Percentiles rank a stretch among this genome's conserved stretches.
Evolutionary conservation across 2,797 vertebrate species (phyloP).

Genomic region (Anguilla obscura): DNA sequence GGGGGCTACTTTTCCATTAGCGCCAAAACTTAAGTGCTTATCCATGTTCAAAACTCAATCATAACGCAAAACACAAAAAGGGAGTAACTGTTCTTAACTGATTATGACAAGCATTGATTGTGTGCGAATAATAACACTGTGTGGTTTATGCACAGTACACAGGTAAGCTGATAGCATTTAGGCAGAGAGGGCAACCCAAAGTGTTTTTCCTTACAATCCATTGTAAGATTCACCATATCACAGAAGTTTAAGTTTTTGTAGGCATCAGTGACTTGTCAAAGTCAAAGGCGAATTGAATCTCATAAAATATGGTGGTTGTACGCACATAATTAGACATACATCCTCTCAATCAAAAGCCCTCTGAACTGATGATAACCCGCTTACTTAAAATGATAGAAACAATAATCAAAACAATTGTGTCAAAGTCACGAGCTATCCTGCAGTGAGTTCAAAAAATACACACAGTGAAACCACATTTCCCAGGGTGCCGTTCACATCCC

Average conservation of each 20-base stretch:
- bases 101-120: neutral
- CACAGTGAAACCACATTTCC: slow-evolving; percentile 9
- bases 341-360: neutral
- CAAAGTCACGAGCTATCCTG: neutral
- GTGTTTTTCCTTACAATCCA: neutral
- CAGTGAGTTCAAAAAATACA: slow-evolving; percentile 5
- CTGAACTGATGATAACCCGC: neutral
- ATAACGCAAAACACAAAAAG: neutral
- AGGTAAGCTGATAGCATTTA: slow-evolving; percentile 10
- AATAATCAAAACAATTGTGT: neutral
- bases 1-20: neutral
- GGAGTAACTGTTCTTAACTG: neutral
- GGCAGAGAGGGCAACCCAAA: neutral
- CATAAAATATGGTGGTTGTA: neutral
- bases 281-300: slow-evolving; percentile 6
- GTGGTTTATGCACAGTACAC: neutral
- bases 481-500: slow-evolving; percentile 50
- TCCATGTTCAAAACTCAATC: neutral
- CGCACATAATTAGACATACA: neutral
- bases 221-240: neutral
- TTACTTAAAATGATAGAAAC: neutral
- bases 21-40: neutral
- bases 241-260: neutral
- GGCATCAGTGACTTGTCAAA: slow-evolving; percentile 8
- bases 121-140: neutral